Base-by-base conservation (phyloP, 92 coral and sea anemone species). In the Ricordea florida region DNA sequence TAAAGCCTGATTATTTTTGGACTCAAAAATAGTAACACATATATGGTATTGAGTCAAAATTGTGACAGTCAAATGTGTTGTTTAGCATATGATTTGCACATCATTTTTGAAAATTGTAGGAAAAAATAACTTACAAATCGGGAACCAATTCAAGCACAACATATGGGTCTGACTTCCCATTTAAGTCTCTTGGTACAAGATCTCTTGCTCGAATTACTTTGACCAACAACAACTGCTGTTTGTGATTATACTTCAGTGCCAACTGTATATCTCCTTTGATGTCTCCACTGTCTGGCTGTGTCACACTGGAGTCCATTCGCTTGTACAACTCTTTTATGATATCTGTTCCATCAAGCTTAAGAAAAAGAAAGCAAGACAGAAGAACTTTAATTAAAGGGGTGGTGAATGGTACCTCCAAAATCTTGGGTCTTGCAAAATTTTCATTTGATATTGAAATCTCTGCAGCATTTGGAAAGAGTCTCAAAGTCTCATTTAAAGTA, bases 121-220 rank as follows among this genome's bases (percentile, higher is more conserved):
- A 38, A 58, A 15, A 45, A 40, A n/a, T 9, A 11, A 46, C 67
- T 80, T 53, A 87, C 97, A 93, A 66, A 62, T 94, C 98, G 9
- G 98, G 98, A 48, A 91, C 90, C 10, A 94, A 71, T 49, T 81
- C 96, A 43, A 94, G 74, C 48, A 85, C 90, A 3, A 87, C 97
- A 80, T 94, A 94, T 14, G 98, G 98, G 58, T 94, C 98, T 34
- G 98, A 91, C 45, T 88, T 87, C 72, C 98, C 98, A 88, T 91
- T 94, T 21, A 88, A 74, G 58, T 94, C 97, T 24, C 96, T 76
- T 3, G 98, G 90, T 23, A 94, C 97, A 44, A 94, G 79, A 68
- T 94, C 91, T 70, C 98, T 78, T 18, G 98, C 98, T 45, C 93
- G 86, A 32, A 91, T 91, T 10, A 94, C 96, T 53, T 91, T 94